Conservation (phyloP, 2,888 invertebrate species). For the Drosophila flavopinicola region DNA sequence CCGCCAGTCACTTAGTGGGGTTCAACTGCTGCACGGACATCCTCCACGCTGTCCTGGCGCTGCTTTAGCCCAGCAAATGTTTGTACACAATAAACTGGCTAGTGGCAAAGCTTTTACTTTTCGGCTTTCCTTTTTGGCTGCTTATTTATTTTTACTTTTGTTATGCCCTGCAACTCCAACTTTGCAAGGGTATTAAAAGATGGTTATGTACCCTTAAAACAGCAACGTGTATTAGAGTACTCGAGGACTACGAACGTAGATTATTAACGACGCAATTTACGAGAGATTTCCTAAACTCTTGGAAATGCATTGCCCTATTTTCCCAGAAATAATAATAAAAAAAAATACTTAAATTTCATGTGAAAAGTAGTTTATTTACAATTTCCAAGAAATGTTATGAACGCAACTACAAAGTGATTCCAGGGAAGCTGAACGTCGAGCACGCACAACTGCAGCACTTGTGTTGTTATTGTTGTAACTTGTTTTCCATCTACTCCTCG, state of each 20-base stretch:
- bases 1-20: conserved; percentile 53
- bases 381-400: not conserved
- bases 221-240: not conserved
- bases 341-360: not conserved
- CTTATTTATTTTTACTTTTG: conserved; percentile 62
- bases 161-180: conserved; percentile 36
- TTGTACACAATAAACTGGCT: conserved; percentile 74
- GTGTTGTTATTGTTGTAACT: conserved; percentile 23
- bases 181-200: conserved; percentile 18
- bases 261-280: not conserved
- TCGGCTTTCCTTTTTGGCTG: conserved; percentile 64
- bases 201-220: not conserved
- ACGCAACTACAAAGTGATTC: not conserved
- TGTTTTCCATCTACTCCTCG: conserved; percentile 40
- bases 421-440: conserved; percentile 27
- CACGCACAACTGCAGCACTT: conserved; percentile 1
- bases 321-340: not conserved
- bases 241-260: not conserved
- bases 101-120: conserved; percentile 73
- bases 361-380: not conserved
- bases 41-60: not conserved
- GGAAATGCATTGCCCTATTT: not conserved
- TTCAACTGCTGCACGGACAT: conserved; percentile 1
- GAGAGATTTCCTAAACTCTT: not conserved
- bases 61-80: conserved; percentile 56